Conservation (phyloP, 2,888 invertebrate species). For the Harpagoxenus sublaevis region DNA sequence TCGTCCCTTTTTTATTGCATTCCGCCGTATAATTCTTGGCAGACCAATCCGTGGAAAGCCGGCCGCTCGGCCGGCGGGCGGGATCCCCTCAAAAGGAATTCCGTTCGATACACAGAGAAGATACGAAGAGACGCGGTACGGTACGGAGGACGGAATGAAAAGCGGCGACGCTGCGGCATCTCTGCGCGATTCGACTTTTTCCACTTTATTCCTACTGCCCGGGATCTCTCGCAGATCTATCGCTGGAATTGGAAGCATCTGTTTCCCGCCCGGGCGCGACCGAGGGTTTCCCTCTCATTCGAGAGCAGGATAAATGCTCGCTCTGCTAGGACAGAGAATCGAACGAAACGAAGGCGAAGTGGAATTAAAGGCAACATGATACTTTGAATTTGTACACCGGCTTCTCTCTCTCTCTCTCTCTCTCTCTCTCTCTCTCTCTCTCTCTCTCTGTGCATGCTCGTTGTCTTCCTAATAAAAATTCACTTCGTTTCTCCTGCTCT, state of each 20-base stretch:
- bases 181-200: slow-evolving; percentile 37
- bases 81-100: slow-evolving; percentile 11
- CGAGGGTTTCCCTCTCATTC: slow-evolving; percentile 29
- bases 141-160: slow-evolving; percentile 9
- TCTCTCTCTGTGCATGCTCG: neutral
- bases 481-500: neutral
- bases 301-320: slow-evolving; percentile 31
- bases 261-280: slow-evolving; percentile 22
- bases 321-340: slow-evolving; percentile 7
- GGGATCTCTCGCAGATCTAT: slow-evolving; percentile 41
- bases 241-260: slow-evolving; percentile 51
- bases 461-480: slow-evolving; percentile 25
- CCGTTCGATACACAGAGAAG: slow-evolving; percentile 12
- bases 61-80: neutral
- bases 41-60: slow-evolving; percentile 54
- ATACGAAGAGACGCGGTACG: neutral
- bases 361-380: slow-evolving; percentile 42
- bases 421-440: neutral
- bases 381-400: slow-evolving; percentile 25
- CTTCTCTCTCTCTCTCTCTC: neutral
- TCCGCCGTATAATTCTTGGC: slow-evolving; percentile 50
- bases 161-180: slow-evolving; percentile 13
- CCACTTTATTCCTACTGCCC: slow-evolving; percentile 37
- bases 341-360: slow-evolving; percentile 10
- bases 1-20: slow-evolving; percentile 57